phyloP scores from a whole-genome alignment of 2,888 invertebrate genomes.

The Andrena minutula region DNA sequence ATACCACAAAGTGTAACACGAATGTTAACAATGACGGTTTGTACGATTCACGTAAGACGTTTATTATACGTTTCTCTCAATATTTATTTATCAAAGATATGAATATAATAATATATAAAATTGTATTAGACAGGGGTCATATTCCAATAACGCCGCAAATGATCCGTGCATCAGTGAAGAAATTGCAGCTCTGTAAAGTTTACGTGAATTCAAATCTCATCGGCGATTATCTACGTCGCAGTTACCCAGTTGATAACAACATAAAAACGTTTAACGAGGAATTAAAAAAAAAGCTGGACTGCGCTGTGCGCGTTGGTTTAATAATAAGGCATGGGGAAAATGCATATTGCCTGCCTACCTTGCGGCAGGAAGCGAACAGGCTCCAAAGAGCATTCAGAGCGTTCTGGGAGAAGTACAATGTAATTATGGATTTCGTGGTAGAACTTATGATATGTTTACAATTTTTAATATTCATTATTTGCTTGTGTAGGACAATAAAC shows the following conservation, averaged over 20 bases:
- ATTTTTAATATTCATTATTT: background rate
- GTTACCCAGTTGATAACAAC: constrained; percentile 73
- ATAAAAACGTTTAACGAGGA: constrained; percentile 65
- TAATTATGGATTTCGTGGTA: constrained; percentile 48
- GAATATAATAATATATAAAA: no score
- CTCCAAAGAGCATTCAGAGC: constrained; percentile 64
- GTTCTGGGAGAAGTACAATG: constrained; percentile 75
- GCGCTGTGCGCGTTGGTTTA: constrained; percentile 75
- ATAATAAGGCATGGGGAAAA: constrained; percentile 69
- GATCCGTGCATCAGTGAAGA: constrained; percentile 73
- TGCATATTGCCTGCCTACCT: constrained; percentile 73
- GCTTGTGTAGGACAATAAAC: constrained; percentile 19
- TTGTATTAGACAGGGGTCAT: constrained; percentile 19
- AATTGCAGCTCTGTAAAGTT: constrained; percentile 68
- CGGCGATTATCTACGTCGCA: constrained; percentile 66
- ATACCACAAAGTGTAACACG: constrained; percentile 1
- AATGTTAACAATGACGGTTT: background rate
- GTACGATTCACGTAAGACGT: constrained; percentile 20
- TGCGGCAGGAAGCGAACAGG: constrained; percentile 71
- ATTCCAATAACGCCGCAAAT: constrained; percentile 74
- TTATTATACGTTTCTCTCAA: constrained; percentile 1
- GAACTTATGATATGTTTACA: no score
- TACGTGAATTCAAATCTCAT: constrained; percentile 73
- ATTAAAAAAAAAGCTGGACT: constrained; percentile 70
- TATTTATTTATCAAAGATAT: constrained; percentile 1